These are phyloP conservation scores for Boloria selene DNA, from an alignment of 2,888 invertebrate genomes.

Conservation along the genomic window DNA sequence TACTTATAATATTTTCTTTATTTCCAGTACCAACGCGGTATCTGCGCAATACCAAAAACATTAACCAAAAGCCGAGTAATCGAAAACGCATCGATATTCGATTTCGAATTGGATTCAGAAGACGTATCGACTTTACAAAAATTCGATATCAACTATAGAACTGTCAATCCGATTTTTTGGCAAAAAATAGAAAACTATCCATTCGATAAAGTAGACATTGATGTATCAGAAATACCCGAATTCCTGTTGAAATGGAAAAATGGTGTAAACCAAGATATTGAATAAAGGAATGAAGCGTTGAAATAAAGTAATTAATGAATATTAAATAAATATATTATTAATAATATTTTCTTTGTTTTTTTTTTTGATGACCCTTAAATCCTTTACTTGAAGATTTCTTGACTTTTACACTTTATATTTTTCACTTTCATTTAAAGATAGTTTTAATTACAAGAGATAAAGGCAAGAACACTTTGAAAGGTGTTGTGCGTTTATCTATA, in stretches of 20 bases:
- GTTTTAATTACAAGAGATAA: no score
- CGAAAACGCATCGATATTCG: conserved; percentile 68
- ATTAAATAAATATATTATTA: no score
- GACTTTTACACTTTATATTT: no score
- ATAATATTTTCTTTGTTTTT: no score
- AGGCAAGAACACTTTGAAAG: no score
- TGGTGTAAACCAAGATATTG: conserved; percentile 50
- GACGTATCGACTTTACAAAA: conserved; percentile 53
- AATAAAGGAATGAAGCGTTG: conserved; percentile 30
- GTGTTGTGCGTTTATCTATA: no score
- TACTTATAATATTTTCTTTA: background rate
- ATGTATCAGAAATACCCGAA: conserved; percentile 44
- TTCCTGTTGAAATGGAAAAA: conserved; percentile 53
- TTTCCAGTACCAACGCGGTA: conserved; percentile 63
- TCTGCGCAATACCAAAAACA: conserved; percentile 63
- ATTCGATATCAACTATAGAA: conserved; percentile 61
- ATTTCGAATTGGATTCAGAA: conserved; percentile 55
- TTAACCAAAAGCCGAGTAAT: conserved; percentile 54
- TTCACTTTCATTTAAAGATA: no score
- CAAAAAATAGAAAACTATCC: conserved; percentile 57
- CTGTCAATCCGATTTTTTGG: conserved; percentile 53
- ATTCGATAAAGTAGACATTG: conserved; percentile 49
- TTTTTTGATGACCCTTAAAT: no score
- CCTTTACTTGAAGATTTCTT: no score
- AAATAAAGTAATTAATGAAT: no score